These are phyloP conservation scores for Hypocryptadius cinnamomeus DNA, from an alignment of 2,113 vertebrate species.

Conservation along the genomic window DNA sequence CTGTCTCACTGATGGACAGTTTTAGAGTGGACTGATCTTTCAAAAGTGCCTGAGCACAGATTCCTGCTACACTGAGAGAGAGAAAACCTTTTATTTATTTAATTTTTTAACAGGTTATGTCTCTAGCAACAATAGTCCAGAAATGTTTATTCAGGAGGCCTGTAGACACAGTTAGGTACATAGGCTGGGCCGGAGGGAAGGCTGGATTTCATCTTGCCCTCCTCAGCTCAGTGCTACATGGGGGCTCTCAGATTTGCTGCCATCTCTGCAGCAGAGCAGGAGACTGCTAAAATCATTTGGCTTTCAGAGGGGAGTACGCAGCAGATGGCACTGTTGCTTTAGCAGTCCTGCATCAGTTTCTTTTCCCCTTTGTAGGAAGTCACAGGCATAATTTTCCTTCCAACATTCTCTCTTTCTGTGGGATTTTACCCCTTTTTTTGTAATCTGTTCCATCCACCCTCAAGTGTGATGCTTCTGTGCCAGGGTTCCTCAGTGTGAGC, in stretches of 20 bases:
- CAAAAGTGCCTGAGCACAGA: background rate
- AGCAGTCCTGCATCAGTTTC: background rate
- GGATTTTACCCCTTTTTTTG: constrained; percentile 43
- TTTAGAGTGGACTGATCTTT: background rate
- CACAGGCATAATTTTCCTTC: background rate
- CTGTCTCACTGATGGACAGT: background rate
- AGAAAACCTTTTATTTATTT: background rate
- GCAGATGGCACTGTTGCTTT: constrained; percentile 68
- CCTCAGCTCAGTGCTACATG: background rate
- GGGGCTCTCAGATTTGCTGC: background rate
- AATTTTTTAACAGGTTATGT: too few relatives aligned
- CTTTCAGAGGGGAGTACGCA: background rate
- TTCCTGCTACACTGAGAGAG: background rate
- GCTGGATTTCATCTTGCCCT: background rate
- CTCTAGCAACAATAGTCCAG: background rate
- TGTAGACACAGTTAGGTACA: too few relatives aligned
- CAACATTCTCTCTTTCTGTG: background rate
- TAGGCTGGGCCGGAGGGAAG: accelerated
- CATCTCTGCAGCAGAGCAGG: background rate
- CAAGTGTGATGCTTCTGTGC: background rate
- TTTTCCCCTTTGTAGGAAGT: background rate
- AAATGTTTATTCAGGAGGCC: background rate
- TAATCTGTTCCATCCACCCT: background rate
- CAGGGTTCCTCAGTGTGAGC: background rate
- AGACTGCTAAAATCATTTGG: background rate